A percentile compares a stretch with the other conserved stretches of the same genome.
Conservation (phyloP, 2,113 vertebrate species). For the Ornithorhynchus anatinus region DNA sequence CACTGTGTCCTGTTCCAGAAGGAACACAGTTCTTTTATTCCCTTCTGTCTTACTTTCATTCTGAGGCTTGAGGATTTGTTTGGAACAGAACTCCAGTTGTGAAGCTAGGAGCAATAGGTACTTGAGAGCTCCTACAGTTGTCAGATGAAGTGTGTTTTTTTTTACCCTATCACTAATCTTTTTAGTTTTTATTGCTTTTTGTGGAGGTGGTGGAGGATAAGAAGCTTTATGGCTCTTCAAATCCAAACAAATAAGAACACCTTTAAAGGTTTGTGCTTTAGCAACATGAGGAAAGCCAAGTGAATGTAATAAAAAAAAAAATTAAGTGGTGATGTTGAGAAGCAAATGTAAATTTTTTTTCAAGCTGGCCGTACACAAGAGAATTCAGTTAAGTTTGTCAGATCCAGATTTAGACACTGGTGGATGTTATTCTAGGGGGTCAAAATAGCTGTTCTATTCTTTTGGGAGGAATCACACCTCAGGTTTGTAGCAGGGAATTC, state of each 20-base stretch:
- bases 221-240: slow-evolving; percentile 18
- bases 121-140: slow-evolving; percentile 2
- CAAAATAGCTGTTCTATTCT: too few species aligned
- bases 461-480: too few species aligned
- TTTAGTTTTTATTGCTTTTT: slow-evolving; percentile 22
- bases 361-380: background rate
- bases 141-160: slow-evolving; percentile 19
- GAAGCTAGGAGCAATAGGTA: background rate
- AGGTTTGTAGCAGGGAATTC: too few species aligned
- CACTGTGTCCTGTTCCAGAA: background rate
- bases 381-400: too few species aligned
- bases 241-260: background rate
- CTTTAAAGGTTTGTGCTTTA: slow-evolving; percentile 5
- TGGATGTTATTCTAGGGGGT: too few species aligned
- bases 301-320: slow-evolving; percentile 20
- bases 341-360: background rate
- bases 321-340: background rate
- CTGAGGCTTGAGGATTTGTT: slow-evolving; percentile 18
- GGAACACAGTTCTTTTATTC: background rate
- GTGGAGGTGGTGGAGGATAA: background rate
- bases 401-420: too few species aligned
- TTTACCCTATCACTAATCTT: background rate
- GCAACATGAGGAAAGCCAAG: slow-evolving; percentile 14
- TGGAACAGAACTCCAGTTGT: slow-evolving; percentile 20
- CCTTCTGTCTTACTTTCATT: slow-evolving; percentile 17